Conservation (phyloP, 2,888 invertebrate genomes). For the Melitaea athalia region DNA sequence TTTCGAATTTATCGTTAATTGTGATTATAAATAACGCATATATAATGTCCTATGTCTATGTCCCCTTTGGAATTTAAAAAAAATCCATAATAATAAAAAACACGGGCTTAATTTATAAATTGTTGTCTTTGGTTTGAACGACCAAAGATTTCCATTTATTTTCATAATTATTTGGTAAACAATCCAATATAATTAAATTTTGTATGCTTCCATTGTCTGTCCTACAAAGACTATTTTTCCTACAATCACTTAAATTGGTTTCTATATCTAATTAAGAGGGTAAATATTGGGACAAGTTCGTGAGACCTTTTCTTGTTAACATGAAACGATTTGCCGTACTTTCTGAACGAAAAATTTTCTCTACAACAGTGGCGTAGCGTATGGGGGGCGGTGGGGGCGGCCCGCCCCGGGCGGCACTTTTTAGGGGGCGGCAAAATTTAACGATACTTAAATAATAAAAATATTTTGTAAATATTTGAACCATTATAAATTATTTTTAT, state of each 20-base stretch:
- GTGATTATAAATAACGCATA: no score
- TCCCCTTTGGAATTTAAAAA: no score
- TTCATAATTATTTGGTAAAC: constrained; percentile 10
- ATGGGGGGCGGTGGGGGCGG: no score
- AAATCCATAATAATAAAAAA: no score
- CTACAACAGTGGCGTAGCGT: no score
- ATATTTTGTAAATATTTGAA: no score
- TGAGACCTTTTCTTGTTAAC: constrained; percentile 26
- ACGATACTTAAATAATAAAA: no score
- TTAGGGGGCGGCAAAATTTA: no score
- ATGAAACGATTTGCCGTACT: constrained; percentile 22
- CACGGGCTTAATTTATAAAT: not conserved
- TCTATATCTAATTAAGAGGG: constrained; percentile 28
- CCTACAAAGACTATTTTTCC: constrained; percentile 6
- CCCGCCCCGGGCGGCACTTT: no score
- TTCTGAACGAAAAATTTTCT: constrained; percentile 15
- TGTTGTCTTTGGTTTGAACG: not conserved
- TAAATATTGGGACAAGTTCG: constrained; percentile 27
- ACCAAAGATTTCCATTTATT: not conserved
- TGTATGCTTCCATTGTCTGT: constrained; percentile 7
- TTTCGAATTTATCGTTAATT: no score
- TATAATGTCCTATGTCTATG: no score
- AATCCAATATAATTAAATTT: constrained; percentile 4
- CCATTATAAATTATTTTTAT: no score
- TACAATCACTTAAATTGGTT: constrained; percentile 19